Evolutionary conservation across 2,797 vertebrate genomes (phyloP).

Genomic region (Novumbra hubbsi): DNA sequence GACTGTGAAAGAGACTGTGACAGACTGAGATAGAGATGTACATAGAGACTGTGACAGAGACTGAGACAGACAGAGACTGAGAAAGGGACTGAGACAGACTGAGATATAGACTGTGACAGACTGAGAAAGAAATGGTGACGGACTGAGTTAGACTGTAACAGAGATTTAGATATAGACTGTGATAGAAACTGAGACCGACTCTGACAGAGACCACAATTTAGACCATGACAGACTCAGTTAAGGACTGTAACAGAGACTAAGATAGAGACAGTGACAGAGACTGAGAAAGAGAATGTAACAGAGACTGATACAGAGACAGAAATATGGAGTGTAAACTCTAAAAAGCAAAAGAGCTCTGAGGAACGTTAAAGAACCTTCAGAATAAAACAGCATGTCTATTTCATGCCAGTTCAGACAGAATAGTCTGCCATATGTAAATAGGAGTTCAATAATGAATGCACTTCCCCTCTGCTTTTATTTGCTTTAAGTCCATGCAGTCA

Average conservation of each 20-base stretch:
- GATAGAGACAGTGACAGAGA: too few species aligned
- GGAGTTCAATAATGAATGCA: constrained; percentile 78
- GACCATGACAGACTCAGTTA: too few species aligned
- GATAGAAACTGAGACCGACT: constrained; percentile 21
- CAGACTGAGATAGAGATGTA: not conserved
- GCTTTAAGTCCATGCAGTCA: constrained; percentile 75
- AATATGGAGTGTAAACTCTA: constrained; percentile 48
- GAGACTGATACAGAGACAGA: constrained; percentile 46
- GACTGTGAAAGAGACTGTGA: too few species aligned
- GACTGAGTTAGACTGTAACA: too few species aligned
- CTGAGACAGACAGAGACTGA: not conserved
- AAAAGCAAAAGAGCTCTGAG: constrained; percentile 43
- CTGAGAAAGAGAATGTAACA: constrained; percentile 43
- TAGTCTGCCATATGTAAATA: constrained; percentile 78
- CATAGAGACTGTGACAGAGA: not conserved
- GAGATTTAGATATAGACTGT: too few species aligned
- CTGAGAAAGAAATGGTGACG: too few species aligned
- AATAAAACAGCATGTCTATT: constrained; percentile 71
- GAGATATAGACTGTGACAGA: not conserved
- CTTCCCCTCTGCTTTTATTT: constrained; percentile 83
- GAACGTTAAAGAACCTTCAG: constrained; percentile 51
- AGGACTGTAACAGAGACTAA: not conserved
- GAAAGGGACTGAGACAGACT: too few species aligned
- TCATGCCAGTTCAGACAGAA: constrained; percentile 78
- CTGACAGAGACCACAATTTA: too few species aligned